Evolutionary conservation across 2,797 vertebrate genomes (phyloP).

Genomic region (Eulemur rubriventer): DNA sequence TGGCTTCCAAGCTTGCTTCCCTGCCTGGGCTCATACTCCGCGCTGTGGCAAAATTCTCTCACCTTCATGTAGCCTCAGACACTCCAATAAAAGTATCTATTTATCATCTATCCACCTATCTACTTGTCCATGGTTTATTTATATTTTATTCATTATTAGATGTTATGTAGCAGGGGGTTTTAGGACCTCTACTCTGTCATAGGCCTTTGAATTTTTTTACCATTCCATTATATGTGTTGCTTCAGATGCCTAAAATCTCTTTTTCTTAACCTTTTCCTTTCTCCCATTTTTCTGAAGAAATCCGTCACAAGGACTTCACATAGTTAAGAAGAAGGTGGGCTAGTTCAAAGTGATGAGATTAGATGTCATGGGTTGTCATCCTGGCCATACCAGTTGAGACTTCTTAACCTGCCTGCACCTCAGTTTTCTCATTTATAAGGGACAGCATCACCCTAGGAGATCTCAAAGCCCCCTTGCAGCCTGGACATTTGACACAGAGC

Average conservation of each 20-base stretch:
- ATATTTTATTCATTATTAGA: neutral
- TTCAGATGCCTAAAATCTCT: neutral
- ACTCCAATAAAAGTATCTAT: neutral
- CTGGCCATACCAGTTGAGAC: neutral
- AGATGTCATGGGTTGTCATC: neutral
- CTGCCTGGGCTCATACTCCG: neutral
- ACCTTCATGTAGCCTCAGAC: neutral
- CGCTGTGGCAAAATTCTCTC: neutral
- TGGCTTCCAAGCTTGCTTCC: neutral
- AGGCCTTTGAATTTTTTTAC: neutral
- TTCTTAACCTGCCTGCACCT: neutral
- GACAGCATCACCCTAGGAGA: neutral
- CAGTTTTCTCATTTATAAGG: neutral
- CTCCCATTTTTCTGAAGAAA: neutral
- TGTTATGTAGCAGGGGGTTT: neutral
- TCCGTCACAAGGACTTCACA: neutral
- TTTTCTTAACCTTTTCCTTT: neutral
- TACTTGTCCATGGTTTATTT: neutral
- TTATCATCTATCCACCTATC: neutral
- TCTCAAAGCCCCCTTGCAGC: neutral
- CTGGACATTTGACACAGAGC: neutral
- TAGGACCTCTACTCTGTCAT: neutral
- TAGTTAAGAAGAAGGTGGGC: neutral
- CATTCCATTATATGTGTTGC: neutral
- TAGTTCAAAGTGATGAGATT: neutral